Base-by-base conservation (phyloP, 2,797 vertebrate species). In the Pseudomugil gertrudae region DNA sequence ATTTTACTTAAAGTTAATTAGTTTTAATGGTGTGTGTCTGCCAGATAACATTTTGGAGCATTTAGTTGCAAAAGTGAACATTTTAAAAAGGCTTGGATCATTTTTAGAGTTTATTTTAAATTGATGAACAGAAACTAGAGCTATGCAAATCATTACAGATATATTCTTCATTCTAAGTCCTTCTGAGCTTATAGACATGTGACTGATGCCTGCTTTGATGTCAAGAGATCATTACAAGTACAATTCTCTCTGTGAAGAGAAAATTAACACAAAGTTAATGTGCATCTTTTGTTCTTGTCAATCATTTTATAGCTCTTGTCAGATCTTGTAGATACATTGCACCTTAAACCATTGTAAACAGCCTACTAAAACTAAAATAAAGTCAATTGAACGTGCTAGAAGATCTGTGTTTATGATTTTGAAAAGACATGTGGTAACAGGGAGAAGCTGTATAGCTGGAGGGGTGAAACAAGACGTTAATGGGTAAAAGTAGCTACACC, bases 321-420 rank as follows among this genome's bases (percentile, higher is more conserved):
- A 17, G 9, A 45, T n/a, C 19, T n/a, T 40, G 23, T n/a, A 24
- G 38, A 32, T 45, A 38, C 4, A 43, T 27, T 38, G n/a, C 43
- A 7, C 43, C 36, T 63, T 63, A 27, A 45, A 9, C 17, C 30
- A 72, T 33, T 72, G 67, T 66, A 69, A 59, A 33, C 64, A 76
- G 51, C 57, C 80, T 72, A 54, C 81, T 77, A 76, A 73, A 73
- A 61, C 55, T 55, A 74, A 63, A 68, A 74, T 63, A 62, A n/a
- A 74, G 56, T 65, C 69, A 80, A 86, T 84, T 73, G 69, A 59
- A 55, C n/a, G 58, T 57, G 66, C 82, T 72, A 10, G 47, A 63
- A 57, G 78, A 87, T 74, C 80, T 76, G 75, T 84, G 86, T 85
- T 83, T 81, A 66, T 83, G 78, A 81, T 84, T 79, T 83, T 32